Evolutionary conservation across 30 jellyfish, hydroid and myxozoan genomes (phyloP), one percentile per base, ranked within the genome.

Genomic region (Aurelia aurita complex sp. Pacific): DNA sequence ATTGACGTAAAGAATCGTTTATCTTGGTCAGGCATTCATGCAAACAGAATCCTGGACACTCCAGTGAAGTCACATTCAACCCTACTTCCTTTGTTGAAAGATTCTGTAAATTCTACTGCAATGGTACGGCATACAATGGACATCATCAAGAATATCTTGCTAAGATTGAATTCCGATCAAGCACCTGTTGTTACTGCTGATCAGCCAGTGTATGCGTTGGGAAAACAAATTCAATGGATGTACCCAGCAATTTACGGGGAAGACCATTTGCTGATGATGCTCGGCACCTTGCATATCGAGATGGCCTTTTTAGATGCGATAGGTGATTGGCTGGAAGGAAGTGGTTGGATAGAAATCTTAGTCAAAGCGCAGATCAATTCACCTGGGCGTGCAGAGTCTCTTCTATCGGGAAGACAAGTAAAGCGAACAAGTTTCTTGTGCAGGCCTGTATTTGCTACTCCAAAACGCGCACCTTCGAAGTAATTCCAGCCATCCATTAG

Each of bases 281-380:
- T 88, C 77, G 97, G 97, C 9, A 67, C 90, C 4, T 43, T 88
- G 53, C 97, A 88, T 34, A 71, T 71, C 33, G 81, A 85, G 42
- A 75, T 59, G 91, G 50, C 64, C 75, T 76, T 83, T 43, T 64
- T 85, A 6, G 14, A 19, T 34, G 63, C 73, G n/a, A 75, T 85
- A 3, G 94, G 94, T 42, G 92, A 85, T 64, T 85, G 91, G 91
- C 62, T 85, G 23, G 91, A 85, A 14, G 91, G 91, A 14, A 65
- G 83, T 53, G 93, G 91, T 2, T 85, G 94, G 94, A 88, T 76
- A 1, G 84, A 75, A 62, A 7, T 53, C 32, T 51, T 85, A 33
- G 92, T 67, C 12, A 67, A 78, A 68, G 40, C 88, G 9, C 23
- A 87, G 5, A 40, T 87, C 34, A 78, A 19, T 61, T 54, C 94